Percentiles rank a stretch among this genome's conserved stretches.
phyloP scores from a whole-genome alignment of 2,888 invertebrate genomes.

The Xestia sexstrigata region DNA sequence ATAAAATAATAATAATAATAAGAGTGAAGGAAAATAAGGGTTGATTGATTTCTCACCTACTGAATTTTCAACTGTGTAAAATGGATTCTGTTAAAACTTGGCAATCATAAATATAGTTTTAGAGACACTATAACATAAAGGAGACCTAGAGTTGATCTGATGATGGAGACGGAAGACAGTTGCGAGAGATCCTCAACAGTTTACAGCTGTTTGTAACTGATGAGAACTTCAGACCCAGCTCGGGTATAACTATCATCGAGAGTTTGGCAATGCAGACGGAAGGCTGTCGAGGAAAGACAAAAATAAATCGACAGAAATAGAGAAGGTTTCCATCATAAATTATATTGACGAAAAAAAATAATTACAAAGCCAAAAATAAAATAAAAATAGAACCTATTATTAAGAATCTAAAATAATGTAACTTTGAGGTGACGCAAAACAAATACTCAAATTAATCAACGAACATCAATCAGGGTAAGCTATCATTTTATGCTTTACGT shows the following conservation, averaged over 20 bases:
- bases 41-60: not conserved
- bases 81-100: not conserved
- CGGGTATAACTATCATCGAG: not conserved
- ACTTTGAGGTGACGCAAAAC: not conserved
- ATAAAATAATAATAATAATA: not conserved
- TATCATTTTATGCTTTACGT: not conserved
- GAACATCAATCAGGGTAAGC: not conserved
- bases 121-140: not conserved
- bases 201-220: not conserved
- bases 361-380: not conserved
- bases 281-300: not conserved
- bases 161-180: not conserved
- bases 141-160: not conserved
- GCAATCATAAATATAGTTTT: not conserved
- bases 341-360: not conserved
- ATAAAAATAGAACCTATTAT: too few species aligned
- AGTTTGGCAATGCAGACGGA: not conserved
- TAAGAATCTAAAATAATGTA: not conserved
- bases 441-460: not conserved
- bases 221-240: not conserved
- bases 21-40: not conserved
- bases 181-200: not conserved
- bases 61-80: not conserved
- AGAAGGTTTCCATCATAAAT: too few species aligned
- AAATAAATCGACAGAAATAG: not conserved